These are phyloP conservation scores for Salminus brasiliensis DNA, from an alignment of 2,113 vertebrate species.

Conservation along the genomic window DNA sequence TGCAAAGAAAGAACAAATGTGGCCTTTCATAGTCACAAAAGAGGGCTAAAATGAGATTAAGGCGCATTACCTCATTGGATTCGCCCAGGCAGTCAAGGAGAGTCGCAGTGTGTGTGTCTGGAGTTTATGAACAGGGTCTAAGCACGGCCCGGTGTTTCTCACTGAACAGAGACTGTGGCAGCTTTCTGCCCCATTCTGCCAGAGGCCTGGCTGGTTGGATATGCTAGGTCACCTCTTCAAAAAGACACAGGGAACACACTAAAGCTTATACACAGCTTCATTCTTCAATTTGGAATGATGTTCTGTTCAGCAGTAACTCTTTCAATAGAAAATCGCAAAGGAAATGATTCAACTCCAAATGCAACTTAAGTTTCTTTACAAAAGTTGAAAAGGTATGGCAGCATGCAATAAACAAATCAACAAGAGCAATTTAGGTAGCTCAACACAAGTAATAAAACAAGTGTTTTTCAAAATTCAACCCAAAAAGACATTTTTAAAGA, in stretches of 20 bases:
- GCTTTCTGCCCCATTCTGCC: background rate
- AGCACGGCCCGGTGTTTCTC: constrained; percentile 20
- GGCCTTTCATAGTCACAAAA: constrained; percentile 53
- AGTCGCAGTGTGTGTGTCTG: constrained; percentile 28
- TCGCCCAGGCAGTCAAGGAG: constrained; percentile 34
- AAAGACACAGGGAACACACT: background rate
- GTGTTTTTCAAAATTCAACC: no score
- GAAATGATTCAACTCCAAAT: no score
- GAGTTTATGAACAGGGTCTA: constrained; percentile 47
- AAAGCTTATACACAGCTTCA: no score
- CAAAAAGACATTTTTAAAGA: no score
- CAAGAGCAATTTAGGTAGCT: no score
- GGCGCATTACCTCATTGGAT: constrained; percentile 46
- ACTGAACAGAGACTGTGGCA: constrained; percentile 13
- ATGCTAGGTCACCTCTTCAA: background rate
- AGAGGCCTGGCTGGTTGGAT: background rate
- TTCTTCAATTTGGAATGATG: no score
- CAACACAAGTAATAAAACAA: no score
- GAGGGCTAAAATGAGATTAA: constrained; percentile 48
- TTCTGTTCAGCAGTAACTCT: no score
- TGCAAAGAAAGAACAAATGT: constrained; percentile 40
- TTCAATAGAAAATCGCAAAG: no score
- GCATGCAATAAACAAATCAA: no score
- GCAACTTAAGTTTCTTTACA: no score
- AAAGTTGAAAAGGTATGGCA: no score